Percentiles rank a stretch among this genome's conserved stretches.
These are phyloP conservation scores for Drosophila obscura DNA, from an alignment of 1,140 invertebrate species.

Conservation along the genomic window DNA sequence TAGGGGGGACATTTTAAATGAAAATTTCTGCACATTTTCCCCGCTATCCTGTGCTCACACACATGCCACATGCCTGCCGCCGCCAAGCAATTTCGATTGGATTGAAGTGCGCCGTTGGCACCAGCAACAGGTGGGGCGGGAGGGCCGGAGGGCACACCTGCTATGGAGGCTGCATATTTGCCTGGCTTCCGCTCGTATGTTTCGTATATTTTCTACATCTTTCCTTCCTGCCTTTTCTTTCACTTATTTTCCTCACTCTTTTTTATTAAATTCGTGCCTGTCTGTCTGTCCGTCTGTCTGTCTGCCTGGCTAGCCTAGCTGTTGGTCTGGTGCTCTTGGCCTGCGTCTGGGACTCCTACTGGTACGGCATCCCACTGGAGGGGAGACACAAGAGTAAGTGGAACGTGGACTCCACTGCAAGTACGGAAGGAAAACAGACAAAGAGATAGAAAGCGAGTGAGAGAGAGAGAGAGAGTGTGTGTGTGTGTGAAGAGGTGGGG, in stretches of 20 bases:
- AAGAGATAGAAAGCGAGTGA: not conserved
- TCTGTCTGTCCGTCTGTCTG: slow-evolving; percentile 49
- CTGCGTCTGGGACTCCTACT: not conserved
- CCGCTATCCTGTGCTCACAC: slow-evolving; percentile 25
- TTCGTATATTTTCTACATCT: slow-evolving; percentile 34
- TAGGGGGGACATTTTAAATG: slow-evolving; percentile 77
- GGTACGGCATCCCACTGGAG: not conserved
- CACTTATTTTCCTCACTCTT: slow-evolving; percentile 4
- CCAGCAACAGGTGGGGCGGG: slow-evolving; percentile 56
- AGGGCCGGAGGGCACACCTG: slow-evolving; percentile 31
- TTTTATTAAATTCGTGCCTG: slow-evolving; percentile 77
- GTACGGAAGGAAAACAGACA: slow-evolving; percentile 24
- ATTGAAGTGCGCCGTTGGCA: slow-evolving; percentile 40
- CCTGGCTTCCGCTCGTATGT: slow-evolving; percentile 40
- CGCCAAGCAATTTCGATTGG: slow-evolving; percentile 51
- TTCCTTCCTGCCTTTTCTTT: not conserved
- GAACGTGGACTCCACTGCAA: slow-evolving; percentile 39
- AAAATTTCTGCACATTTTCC: slow-evolving; percentile 62
- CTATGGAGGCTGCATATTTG: slow-evolving; percentile 48
- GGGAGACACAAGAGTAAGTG: slow-evolving; percentile 18
- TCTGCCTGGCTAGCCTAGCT: slow-evolving; percentile 19
- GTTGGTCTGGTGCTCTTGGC: slow-evolving; percentile 36
- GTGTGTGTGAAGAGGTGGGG: not conserved
- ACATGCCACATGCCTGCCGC: slow-evolving; percentile 29
- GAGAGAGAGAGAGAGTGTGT: not conserved